These are phyloP conservation scores for Proterorhinus semilunaris DNA, from an alignment of 2,113 vertebrate species.

Conservation along the genomic window DNA sequence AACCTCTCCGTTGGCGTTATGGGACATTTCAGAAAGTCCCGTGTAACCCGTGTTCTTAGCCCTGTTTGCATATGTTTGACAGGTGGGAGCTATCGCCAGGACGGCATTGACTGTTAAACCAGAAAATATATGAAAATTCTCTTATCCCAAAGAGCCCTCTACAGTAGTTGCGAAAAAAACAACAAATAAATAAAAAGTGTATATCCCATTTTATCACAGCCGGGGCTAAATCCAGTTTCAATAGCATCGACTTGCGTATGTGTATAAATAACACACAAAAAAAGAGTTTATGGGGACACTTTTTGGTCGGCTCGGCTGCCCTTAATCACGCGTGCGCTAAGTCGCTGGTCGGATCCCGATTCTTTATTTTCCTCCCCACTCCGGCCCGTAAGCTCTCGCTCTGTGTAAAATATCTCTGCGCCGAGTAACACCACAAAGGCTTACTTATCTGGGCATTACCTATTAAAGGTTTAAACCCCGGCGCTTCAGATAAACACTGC, in stretches of 20 bases:
- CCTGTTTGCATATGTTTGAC: slow-evolving; percentile 22
- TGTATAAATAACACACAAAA: slow-evolving; percentile 44
- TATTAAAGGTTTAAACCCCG: slow-evolving; percentile 83
- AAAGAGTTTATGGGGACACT: slow-evolving; percentile 57
- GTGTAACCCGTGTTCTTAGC: slow-evolving; percentile 27
- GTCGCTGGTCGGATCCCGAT: slow-evolving; percentile 68
- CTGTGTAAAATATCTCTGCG: slow-evolving; percentile 75
- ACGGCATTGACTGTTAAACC: slow-evolving; percentile 55
- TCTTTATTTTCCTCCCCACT: slow-evolving; percentile 41
- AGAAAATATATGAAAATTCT: slow-evolving; percentile 60
- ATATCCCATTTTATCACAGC: slow-evolving; percentile 9
- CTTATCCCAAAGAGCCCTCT: slow-evolving; percentile 46
- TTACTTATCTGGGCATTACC: slow-evolving; percentile 83
- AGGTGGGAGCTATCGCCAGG: slow-evolving; percentile 54
- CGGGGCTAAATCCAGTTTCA: slow-evolving; percentile 53
- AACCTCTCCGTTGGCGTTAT: too few species aligned
- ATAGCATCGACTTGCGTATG: slow-evolving; percentile 27
- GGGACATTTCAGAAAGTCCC: slow-evolving; percentile 19
- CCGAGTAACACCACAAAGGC: slow-evolving; percentile 78
- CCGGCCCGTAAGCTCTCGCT: slow-evolving; percentile 71
- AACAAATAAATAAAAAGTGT: background rate
- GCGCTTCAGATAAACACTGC: slow-evolving; percentile 78
- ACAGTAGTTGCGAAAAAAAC: slow-evolving; percentile 36
- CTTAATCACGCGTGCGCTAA: slow-evolving; percentile 69
- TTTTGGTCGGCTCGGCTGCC: slow-evolving; percentile 48